Evolutionary conservation across 30 jellyfish, hydroid and myxozoan species (phyloP), one percentile per base, ranked within the genome.

Genomic region (Mastigias papua): DNA sequence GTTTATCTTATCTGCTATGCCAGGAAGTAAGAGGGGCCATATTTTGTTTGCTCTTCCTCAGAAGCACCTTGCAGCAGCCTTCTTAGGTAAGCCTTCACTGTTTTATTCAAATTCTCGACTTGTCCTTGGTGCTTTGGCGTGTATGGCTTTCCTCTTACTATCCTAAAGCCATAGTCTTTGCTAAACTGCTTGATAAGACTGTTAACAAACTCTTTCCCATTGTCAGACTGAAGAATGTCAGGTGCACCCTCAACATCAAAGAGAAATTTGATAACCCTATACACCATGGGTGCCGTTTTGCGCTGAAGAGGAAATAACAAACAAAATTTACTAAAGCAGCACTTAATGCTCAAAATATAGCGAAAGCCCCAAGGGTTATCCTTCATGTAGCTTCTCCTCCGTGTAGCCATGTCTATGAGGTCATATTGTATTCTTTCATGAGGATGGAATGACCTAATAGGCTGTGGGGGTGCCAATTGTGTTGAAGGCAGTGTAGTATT

Each of bases 151-250:
- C 78, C 73, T 21, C 86, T 22, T 3, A 48, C 32, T 5, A 75
- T 37, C 6, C 74, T 9, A 19, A 48, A 30, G 9, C 57, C 26
- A 54, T 37, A 54, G 2, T 48, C 74, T 2, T 75, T 27, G 48
- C 72, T 48, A 19, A 75, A 27, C 74, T 46, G 49, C 54, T 16
- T 75, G 19, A 75, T 54, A 4, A 75, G 50, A 10, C 22, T 10
- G 35, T 54, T 54, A 19, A 75, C 86, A 54, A 75, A 75, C 28
- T 75, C 86, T 23, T 71, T 71, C 11, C 83, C 83, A 71, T 27
- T 71, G 33, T 32, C 83, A 27, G 67, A 34, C 67, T 71, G 83
- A 11, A 71, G 71, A 71, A 71, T 71, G 34, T 28, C 71, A 11
- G 72, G 83, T 3, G 67, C 30, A 34, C 64, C 64, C n/a, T 71